Evolutionary conservation across 2,113 vertebrate genomes (phyloP), one percentile per base, ranked within the genome.

Genomic region (Chamaea fasciata): DNA sequence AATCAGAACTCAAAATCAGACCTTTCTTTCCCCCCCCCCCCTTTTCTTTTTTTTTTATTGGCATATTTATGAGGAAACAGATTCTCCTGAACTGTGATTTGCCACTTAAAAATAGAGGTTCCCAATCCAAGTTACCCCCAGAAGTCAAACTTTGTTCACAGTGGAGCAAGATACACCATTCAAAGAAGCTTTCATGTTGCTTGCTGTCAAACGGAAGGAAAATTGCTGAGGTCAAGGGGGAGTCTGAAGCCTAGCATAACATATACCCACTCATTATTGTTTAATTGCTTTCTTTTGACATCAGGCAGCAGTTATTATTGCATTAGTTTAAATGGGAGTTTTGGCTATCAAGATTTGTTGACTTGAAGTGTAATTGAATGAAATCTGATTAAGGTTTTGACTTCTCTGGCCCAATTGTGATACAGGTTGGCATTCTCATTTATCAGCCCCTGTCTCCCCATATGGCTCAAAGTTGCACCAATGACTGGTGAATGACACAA

Each of bases 301-400:
- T 98, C 95, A 97, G 94, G 93, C 93, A 96, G 94, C 96, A 97
- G 97, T 98, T 98, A 98, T 97, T 97, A 98, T 97, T 98, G 94
- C 96, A 97, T 98, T 98, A 97, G 97, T 97, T 98, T 97, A 97
- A 97, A 97, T 89, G 96, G 95, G 97, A 97, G 97, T 98, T 98
- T 98, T 98, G 97, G 97, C 97, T 98, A 98, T 98, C 97, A 96
- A 97, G 98, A 98, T 98, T 92, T 98, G 97, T 97, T 97, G 97
- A 97, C 98, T 97, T 92, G 92, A 98, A 97, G 95, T 92, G 82
- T 98, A 97, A 97, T 89, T 97, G 97, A 98, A 98, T 97, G 96
- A 98, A 97, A 96, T 93, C 96, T 98, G 97, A 97, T 97, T 97
- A 95, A 97, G 96, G 90, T 97, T 97, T 96, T 97, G 95, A 97